Evolutionary conservation across 2,888 invertebrate species (phyloP).

Genomic region (Spodoptera exigua): DNA sequence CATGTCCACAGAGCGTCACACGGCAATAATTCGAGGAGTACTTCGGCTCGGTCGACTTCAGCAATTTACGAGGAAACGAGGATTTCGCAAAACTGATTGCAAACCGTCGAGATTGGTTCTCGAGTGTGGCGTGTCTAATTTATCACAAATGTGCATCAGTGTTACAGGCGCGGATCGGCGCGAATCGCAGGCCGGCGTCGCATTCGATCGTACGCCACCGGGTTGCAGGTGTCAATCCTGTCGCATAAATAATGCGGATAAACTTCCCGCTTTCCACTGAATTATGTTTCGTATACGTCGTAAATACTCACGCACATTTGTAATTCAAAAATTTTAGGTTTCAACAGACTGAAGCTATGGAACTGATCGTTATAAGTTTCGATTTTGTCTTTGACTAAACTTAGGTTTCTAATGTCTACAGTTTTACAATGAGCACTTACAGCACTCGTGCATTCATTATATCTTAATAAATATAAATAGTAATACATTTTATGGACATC

Average conservation of each 20-base stretch:
- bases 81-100: slow-evolving; percentile 85
- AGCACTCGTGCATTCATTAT: slow-evolving; percentile 17
- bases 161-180: slow-evolving; percentile 57
- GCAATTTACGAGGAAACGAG: slow-evolving; percentile 78
- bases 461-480: slow-evolving; percentile 17
- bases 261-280: slow-evolving; percentile 64
- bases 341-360: slow-evolving; percentile 28
- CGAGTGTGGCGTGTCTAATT: slow-evolving; percentile 81
- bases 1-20: slow-evolving; percentile 40
- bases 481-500: slow-evolving; percentile 21
- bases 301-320: slow-evolving; percentile 53
- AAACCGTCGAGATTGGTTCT: slow-evolving; percentile 77
- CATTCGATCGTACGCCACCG: slow-evolving; percentile 44
- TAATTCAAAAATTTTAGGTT: slow-evolving; percentile 54
- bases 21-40: slow-evolving; percentile 60
- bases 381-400: slow-evolving; percentile 24
- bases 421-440: slow-evolving; percentile 15
- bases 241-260: slow-evolving; percentile 69
- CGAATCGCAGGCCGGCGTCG: slow-evolving; percentile 22
- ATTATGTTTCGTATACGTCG: slow-evolving; percentile 51
- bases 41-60: slow-evolving; percentile 53
- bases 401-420: slow-evolving; percentile 15
- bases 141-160: slow-evolving; percentile 80
- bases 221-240: slow-evolving; percentile 73
- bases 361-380: slow-evolving; percentile 22